These are phyloP conservation scores for Xiphophorus hellerii DNA, from an alignment of 2,113 vertebrate genomes.

Conservation along the genomic window DNA sequence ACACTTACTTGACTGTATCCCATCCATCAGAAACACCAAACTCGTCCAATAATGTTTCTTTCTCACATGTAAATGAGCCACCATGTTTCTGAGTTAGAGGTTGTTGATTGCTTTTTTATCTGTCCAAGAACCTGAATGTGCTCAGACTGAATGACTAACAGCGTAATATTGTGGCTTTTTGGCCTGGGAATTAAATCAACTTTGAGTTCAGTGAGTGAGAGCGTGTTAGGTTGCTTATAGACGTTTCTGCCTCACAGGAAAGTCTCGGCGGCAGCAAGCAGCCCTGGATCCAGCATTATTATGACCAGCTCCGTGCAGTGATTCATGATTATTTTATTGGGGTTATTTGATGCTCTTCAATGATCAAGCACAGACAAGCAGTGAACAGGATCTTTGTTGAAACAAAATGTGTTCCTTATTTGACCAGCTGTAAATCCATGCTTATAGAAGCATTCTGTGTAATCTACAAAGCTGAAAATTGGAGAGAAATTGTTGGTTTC, in stretches of 20 bases:
- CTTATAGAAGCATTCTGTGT: background rate
- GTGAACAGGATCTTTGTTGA: background rate
- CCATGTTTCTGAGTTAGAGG: slow-evolving; percentile 39
- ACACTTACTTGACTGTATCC: slow-evolving; percentile 8
- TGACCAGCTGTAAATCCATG: too few species aligned
- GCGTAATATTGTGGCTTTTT: slow-evolving; percentile 42
- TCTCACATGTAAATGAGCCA: slow-evolving; percentile 55
- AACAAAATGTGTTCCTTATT: background rate
- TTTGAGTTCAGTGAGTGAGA: slow-evolving; percentile 29
- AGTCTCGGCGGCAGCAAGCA: slow-evolving; percentile 8
- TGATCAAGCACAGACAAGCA: slow-evolving; percentile 19
- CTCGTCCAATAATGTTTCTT: slow-evolving; percentile 45
- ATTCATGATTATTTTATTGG: slow-evolving; percentile 4
- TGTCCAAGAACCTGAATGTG: slow-evolving; percentile 42
- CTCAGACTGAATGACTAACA: slow-evolving; percentile 51
- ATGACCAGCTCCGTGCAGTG: slow-evolving; percentile 4
- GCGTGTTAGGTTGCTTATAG: background rate
- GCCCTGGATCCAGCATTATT: slow-evolving; percentile 21
- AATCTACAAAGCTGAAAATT: too few species aligned
- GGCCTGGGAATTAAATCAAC: slow-evolving; percentile 44
- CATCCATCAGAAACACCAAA: slow-evolving; percentile 57
- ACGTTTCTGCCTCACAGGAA: slow-evolving; percentile 33
- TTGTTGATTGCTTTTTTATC: slow-evolving; percentile 68
- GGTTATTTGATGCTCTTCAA: slow-evolving; percentile 17
- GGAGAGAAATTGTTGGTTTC: background rate